Evolutionary conservation across 2,888 invertebrate species (phyloP).

Genomic region (Mechanitis messenoides): DNA sequence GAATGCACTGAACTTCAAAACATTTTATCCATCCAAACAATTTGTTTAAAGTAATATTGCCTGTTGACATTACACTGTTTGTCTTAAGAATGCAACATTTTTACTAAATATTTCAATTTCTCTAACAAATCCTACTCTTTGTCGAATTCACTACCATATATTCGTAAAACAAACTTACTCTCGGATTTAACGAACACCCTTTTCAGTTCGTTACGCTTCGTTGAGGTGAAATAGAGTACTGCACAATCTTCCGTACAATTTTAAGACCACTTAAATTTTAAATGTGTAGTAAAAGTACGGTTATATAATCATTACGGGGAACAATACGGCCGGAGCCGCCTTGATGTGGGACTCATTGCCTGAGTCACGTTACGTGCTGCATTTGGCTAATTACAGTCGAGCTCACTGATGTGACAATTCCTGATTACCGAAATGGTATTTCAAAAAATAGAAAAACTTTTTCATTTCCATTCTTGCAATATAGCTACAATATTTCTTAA

Average conservation of each 20-base stretch:
- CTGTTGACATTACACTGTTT: slow-evolving; percentile 38
- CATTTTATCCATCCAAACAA: slow-evolving; percentile 45
- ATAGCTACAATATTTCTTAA: slow-evolving; percentile 20
- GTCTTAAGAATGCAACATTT: slow-evolving; percentile 19
- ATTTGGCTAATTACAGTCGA: slow-evolving; percentile 71
- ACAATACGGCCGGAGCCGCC: slow-evolving; percentile 53
- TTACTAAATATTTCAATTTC: background rate
- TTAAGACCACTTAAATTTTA: slow-evolving; percentile 73
- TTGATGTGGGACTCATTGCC: slow-evolving; percentile 35
- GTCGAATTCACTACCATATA: slow-evolving; percentile 8
- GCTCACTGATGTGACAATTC: slow-evolving; percentile 67
- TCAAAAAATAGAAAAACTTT: slow-evolving; percentile 41
- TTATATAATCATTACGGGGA: slow-evolving; percentile 71
- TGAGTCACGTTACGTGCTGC: slow-evolving; percentile 64
- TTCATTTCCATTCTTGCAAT: slow-evolving; percentile 28
- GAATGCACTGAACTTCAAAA: slow-evolving; percentile 48
- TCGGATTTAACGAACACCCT: slow-evolving; percentile 40
- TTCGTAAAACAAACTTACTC: slow-evolving; percentile 26
- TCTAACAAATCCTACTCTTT: slow-evolving; percentile 23
- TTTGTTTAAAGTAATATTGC: slow-evolving; percentile 28
- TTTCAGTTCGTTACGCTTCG: slow-evolving; percentile 54
- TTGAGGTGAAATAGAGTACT: slow-evolving; percentile 60
- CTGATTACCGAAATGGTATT: slow-evolving; percentile 64
- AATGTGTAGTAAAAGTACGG: slow-evolving; percentile 72
- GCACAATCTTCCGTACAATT: slow-evolving; percentile 61